A percentile compares a stretch with the other conserved stretches of the same genome.
Evolutionary conservation across 2,113 vertebrate genomes (phyloP).

Genomic region (Corythoichthys haematopterus): DNA sequence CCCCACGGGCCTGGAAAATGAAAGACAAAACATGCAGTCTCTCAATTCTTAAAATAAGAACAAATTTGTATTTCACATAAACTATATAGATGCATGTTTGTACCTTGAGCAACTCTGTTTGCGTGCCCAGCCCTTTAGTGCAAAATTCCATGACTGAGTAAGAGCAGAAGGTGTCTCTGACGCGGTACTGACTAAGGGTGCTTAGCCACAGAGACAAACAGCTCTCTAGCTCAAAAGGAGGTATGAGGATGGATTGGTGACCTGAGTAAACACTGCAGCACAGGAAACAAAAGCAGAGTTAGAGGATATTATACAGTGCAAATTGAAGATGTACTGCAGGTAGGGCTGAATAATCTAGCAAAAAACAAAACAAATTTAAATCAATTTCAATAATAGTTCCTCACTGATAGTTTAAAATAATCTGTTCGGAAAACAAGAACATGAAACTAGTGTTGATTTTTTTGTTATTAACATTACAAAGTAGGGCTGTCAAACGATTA

Average conservation of each 20-base stretch:
- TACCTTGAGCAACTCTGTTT: constrained; percentile 93
- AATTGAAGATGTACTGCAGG: background rate
- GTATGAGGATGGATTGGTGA: constrained; percentile 96
- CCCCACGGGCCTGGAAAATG: constrained; percentile 80
- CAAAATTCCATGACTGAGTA: constrained; percentile 99
- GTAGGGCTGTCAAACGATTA: no score
- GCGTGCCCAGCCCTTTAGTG: constrained; percentile 92
- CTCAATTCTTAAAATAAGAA: background rate
- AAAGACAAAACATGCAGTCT: background rate
- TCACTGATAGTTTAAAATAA: no score
- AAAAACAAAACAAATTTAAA: no score
- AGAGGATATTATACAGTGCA: background rate
- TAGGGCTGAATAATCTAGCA: no score
- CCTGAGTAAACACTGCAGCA: constrained; percentile 85
- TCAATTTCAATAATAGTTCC: no score
- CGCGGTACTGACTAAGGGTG: constrained; percentile 93
- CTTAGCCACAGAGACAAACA: constrained; percentile 92
- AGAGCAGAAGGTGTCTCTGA: constrained; percentile 98
- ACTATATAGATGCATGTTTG: background rate
- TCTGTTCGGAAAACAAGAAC: no score
- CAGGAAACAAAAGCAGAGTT: background rate
- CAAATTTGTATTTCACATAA: background rate
- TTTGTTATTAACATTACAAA: no score
- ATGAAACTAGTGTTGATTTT: no score
- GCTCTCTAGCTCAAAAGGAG: constrained; percentile 94